Evolutionary conservation across 2,797 vertebrate species (phyloP).

Genomic region (Prunella strophiata): DNA sequence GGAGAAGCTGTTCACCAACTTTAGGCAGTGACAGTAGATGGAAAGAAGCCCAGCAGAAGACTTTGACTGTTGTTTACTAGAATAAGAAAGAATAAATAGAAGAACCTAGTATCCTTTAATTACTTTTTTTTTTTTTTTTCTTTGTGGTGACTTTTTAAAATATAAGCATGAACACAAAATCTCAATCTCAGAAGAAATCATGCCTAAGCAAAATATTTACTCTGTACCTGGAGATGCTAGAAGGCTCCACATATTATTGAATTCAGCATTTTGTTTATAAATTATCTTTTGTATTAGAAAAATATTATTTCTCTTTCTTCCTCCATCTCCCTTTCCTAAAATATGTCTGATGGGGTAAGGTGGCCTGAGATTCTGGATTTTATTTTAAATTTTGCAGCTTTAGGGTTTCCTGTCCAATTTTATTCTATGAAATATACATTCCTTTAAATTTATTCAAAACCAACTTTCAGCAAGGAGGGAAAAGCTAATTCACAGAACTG

Average conservation of each 20-base stretch:
- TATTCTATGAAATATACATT: background rate
- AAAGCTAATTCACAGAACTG: background rate
- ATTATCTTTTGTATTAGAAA: background rate
- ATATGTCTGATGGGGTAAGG: fast-evolving
- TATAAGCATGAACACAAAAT: background rate
- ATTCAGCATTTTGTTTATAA: background rate
- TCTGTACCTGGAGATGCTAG: background rate
- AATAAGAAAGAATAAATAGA: background rate
- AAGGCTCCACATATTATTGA: background rate
- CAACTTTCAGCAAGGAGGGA: background rate
- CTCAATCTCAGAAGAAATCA: background rate
- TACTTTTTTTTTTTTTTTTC: fast-evolving
- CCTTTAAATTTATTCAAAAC: background rate
- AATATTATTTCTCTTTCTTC: background rate
- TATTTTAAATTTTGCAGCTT: background rate
- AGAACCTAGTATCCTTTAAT: background rate
- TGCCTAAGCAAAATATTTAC: background rate
- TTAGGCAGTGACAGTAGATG: background rate
- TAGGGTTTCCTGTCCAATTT: background rate
- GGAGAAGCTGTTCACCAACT: background rate
- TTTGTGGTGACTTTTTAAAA: background rate
- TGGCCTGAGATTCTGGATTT: background rate
- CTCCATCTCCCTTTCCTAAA: background rate
- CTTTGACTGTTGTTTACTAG: background rate
- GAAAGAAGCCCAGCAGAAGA: background rate